Evolutionary conservation across 2,113 vertebrate species (phyloP).

Genomic region (Mobula birostris): DNA sequence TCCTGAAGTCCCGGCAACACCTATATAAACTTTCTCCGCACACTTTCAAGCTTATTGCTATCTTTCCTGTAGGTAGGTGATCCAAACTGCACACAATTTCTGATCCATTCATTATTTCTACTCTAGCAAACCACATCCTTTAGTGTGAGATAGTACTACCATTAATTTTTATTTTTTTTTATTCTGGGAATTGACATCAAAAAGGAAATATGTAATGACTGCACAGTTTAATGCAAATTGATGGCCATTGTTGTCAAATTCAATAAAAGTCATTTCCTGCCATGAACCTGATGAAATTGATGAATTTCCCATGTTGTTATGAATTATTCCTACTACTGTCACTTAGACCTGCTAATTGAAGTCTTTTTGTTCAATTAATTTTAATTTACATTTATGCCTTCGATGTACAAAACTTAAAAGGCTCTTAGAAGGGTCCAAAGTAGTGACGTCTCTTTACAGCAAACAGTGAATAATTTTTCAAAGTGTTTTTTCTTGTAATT

Average conservation of each 20-base stretch:
- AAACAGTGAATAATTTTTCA: background rate
- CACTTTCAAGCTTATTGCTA: too few relatives aligned
- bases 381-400: too few relatives aligned
- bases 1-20: too few relatives aligned
- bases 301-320: background rate
- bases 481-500: background rate
- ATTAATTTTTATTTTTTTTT: too few relatives aligned
- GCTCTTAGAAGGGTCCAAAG: background rate
- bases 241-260: background rate
- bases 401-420: too few relatives aligned
- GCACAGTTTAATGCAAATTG: background rate
- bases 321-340: background rate
- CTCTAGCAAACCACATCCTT: background rate
- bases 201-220: background rate
- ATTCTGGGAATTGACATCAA: background rate
- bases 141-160: background rate
- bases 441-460: background rate
- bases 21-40: too few relatives aligned
- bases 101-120: background rate
- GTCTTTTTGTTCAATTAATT: too few relatives aligned
- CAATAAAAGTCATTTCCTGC: background rate
- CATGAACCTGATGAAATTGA: background rate
- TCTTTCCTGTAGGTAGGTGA: too few relatives aligned
- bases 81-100: too few relatives aligned
- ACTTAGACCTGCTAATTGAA: background rate